These are phyloP conservation scores for Mesoligia furuncula DNA, from an alignment of 2,888 invertebrate genomes.

Conservation along the genomic window DNA sequence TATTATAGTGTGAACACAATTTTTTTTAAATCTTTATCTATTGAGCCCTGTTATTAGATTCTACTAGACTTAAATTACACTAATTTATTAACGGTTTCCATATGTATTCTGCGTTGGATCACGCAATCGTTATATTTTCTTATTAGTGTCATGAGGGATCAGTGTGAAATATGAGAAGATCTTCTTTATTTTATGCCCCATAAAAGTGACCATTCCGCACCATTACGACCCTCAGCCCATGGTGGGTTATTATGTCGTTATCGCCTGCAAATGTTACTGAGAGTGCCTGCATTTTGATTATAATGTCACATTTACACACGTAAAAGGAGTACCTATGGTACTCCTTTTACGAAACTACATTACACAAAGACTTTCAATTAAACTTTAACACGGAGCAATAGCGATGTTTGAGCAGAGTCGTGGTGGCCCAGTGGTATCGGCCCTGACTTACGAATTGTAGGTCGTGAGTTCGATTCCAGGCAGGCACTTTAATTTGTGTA, in stretches of 20 bases:
- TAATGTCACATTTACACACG: constrained; percentile 34
- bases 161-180: constrained; percentile 67
- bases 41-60: not conserved
- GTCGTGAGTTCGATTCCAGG: too few species aligned
- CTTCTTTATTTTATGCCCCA: constrained; percentile 77
- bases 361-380: not conserved
- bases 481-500: too few species aligned
- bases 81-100: constrained; percentile 23
- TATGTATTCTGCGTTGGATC: constrained; percentile 37
- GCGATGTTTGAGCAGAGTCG: not conserved
- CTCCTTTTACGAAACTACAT: not conserved
- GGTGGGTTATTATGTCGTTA: constrained; percentile 70
- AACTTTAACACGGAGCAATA: not conserved
- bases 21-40: too few species aligned
- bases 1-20: not conserved
- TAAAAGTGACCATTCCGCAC: constrained; percentile 78
- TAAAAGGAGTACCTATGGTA: too few species aligned
- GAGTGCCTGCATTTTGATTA: constrained; percentile 26
- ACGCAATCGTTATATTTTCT: constrained; percentile 66
- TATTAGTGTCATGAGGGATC: constrained; percentile 72
- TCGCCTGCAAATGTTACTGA: constrained; percentile 65
- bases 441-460: too few species aligned
- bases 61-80: not conserved
- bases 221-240: constrained; percentile 70
- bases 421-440: not conserved